Base-by-base conservation (phyloP, 2,797 vertebrate genomes). In the Anisognathus igniventris region DNA sequence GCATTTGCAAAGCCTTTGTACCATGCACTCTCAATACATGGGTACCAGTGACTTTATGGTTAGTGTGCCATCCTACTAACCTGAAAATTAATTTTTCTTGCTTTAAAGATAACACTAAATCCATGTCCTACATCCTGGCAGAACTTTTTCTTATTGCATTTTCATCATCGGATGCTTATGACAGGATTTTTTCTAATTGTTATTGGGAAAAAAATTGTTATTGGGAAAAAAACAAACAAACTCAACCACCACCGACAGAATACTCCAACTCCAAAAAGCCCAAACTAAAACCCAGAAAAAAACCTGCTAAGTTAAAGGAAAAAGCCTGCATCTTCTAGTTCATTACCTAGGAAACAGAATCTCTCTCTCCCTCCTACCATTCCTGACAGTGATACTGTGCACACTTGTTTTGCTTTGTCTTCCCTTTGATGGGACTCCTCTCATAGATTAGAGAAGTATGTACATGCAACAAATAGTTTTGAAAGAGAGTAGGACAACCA, bases 111-210 rank as follows among this genome's bases (percentile, higher is more conserved):
- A 35, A 9, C 9, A 28, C 3, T 67, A 60, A 64, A 9, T 64
- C 33, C 54, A 48, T 3, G 15, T 61, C 27, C 19, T 75, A 17
- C 28, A 31, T 62, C 22, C 20, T 65, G 27, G 5, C 8, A 66
- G 51, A 76, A 31, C 11, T 11, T 44, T 56, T 73, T 71, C 16
- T 74, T 15, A 24, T 14, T 50, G 23, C 10, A 19, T 73, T 80
- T 91, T 61, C 8, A n/a, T 86, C 5, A 56, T 1, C 0, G 0
- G 30, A 30, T 50, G 6, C 17, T 70, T 80, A 27, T 65, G 7
- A 56, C 10, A 39, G 33, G 12, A 35, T 57, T 65, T 91, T 86
- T 74, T 23, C 30, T n/a, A 67, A 1, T 24, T 73, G 5, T n/a
- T 68, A 35, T 2, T 31, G 12, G 22, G 42, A 11, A 37, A 40